Evolutionary conservation across 2,797 vertebrate species (phyloP).

Genomic region (Enteromius paludinosus): DNA sequence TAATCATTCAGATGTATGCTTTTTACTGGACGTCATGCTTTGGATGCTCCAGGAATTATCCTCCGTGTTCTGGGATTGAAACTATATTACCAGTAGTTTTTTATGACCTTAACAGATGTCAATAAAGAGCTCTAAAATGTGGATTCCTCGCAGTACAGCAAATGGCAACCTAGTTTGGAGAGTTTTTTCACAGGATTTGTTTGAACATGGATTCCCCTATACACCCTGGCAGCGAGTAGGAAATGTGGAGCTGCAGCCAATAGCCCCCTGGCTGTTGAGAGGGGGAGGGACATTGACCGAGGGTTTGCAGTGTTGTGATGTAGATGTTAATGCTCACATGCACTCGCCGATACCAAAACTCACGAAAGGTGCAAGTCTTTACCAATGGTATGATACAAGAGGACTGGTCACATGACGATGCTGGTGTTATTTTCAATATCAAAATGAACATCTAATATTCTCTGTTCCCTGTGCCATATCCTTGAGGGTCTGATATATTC

Average conservation of each 20-base stretch:
- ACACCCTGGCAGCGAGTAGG: constrained; percentile 6
- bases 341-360: not conserved
- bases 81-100: constrained; percentile 4
- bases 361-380: not conserved
- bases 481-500: constrained; percentile 3
- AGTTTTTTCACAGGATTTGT: constrained; percentile 32
- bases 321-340: constrained; percentile 13
- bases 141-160: constrained; percentile 1
- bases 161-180: not conserved
- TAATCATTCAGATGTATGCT: not conserved
- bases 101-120: not conserved
- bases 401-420: not conserved
- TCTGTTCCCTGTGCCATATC: not conserved
- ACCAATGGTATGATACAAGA: not conserved
- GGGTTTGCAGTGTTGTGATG: constrained; percentile 16
- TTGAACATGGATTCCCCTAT: constrained; percentile 36
- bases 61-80: not conserved
- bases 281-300: constrained; percentile 22
- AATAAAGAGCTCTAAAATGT: constrained; percentile 6
- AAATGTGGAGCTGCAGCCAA: constrained; percentile 28
- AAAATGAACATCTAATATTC: constrained; percentile 4
- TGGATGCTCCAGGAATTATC: not conserved
- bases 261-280: constrained; percentile 22
- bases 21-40: not conserved
- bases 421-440: not conserved